phyloP scores from a whole-genome alignment of 2,797 vertebrate species.

The Rhinichthys osculus region DNA sequence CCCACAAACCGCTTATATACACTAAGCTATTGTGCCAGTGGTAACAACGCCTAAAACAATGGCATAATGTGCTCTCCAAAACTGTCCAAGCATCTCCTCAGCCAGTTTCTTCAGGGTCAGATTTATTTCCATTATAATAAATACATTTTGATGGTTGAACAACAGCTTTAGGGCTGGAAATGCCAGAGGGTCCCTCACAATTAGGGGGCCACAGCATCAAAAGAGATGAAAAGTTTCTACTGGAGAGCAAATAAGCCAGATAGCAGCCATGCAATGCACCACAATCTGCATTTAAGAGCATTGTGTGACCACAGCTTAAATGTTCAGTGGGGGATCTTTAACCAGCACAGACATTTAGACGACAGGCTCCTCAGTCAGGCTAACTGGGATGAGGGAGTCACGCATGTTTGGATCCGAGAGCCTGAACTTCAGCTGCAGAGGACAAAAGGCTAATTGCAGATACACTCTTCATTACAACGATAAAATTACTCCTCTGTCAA shows the following conservation, averaged over 20 bases:
- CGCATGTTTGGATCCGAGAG: slow-evolving; percentile 20
- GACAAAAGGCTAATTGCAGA: slow-evolving; percentile 40
- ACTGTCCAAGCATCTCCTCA: slow-evolving; percentile 13
- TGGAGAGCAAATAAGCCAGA: slow-evolving; percentile 14
- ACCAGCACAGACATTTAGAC: slow-evolving; percentile 30
- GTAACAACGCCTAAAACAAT: slow-evolving; percentile 15
- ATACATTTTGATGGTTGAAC: slow-evolving; percentile 33
- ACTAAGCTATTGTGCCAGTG: background rate
- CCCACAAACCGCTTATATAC: slow-evolving; percentile 13
- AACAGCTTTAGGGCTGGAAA: slow-evolving; percentile 3
- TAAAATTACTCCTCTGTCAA: slow-evolving; percentile 33
- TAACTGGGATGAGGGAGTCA: slow-evolving; percentile 27
- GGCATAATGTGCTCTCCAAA: background rate
- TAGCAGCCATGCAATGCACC: slow-evolving; percentile 30
- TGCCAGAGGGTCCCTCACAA: slow-evolving; percentile 14
- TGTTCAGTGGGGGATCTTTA: slow-evolving; percentile 15
- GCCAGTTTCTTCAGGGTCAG: slow-evolving; percentile 13
- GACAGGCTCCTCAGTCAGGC: slow-evolving; percentile 6
- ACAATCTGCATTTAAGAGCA: slow-evolving; percentile 28
- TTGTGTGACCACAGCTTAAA: slow-evolving; percentile 30
- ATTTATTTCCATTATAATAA: slow-evolving; percentile 44
- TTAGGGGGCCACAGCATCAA: background rate
- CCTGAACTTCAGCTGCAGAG: slow-evolving; percentile 31
- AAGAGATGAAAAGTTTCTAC: slow-evolving; percentile 31
- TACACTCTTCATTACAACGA: slow-evolving; percentile 20